phyloP scores from a whole-genome alignment of 2,113 vertebrate genomes.

The Osmerus eperlanus region DNA sequence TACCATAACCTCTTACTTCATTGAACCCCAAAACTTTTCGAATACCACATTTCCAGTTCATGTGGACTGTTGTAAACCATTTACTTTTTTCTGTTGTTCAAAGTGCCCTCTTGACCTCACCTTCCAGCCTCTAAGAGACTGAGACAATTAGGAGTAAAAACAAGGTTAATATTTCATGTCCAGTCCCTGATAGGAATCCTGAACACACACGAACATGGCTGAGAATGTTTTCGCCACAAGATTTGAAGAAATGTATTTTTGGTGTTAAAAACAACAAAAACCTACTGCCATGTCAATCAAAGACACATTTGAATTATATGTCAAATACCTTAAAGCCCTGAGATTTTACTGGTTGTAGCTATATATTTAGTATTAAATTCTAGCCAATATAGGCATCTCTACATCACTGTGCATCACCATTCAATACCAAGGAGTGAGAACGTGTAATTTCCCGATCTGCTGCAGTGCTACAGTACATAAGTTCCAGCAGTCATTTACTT shows the following conservation, averaged over 20 bases:
- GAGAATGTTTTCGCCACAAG: slow-evolving; percentile 11
- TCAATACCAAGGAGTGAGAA: too few relatives aligned
- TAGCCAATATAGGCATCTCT: too few relatives aligned
- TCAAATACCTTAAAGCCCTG: too few relatives aligned
- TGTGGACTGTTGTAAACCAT: slow-evolving; percentile 31
- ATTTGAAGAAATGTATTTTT: slow-evolving; percentile 6
- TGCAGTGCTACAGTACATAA: too few relatives aligned
- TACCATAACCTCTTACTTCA: slow-evolving; percentile 24
- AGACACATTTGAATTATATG: too few relatives aligned
- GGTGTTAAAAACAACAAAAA: too few relatives aligned
- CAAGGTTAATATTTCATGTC: slow-evolving; percentile 66
- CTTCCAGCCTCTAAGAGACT: slow-evolving; percentile 51
- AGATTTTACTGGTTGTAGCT: too few relatives aligned
- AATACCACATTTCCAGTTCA: slow-evolving; percentile 10
- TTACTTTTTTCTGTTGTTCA: slow-evolving; percentile 38
- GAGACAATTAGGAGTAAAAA: slow-evolving; percentile 60
- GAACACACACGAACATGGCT: slow-evolving; percentile 29
- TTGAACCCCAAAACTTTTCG: background rate
- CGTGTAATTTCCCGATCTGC: too few relatives aligned
- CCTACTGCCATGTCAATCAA: too few relatives aligned
- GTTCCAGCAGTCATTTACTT: too few relatives aligned
- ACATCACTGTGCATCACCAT: too few relatives aligned
- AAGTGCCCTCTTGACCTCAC: slow-evolving; percentile 50
- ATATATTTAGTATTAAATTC: too few relatives aligned
- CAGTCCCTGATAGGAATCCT: slow-evolving; percentile 53